These are phyloP conservation scores for Ornithoptera priamus DNA, from an alignment of 2,888 invertebrate genomes.

Conservation along the genomic window DNA sequence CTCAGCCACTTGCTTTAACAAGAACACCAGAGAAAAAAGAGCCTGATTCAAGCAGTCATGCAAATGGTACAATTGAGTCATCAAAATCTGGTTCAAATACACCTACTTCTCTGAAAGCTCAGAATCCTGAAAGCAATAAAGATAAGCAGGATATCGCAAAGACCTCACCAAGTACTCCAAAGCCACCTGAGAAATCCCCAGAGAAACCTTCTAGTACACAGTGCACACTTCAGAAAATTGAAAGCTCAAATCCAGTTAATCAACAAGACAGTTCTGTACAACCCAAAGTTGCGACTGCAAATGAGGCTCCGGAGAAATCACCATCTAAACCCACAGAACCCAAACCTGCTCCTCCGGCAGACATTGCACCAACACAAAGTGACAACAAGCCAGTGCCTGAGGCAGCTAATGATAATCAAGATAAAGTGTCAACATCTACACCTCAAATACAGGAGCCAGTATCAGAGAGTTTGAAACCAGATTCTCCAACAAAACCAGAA, in stretches of 20 bases:
- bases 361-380: constrained; percentile 66
- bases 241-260: constrained; percentile 47
- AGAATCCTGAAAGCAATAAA: constrained; percentile 64
- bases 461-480: constrained; percentile 52
- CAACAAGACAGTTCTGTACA: constrained; percentile 54
- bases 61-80: constrained; percentile 71
- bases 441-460: constrained; percentile 48
- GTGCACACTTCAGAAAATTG: constrained; percentile 62
- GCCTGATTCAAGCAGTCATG: constrained; percentile 61
- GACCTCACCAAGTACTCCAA: constrained; percentile 71
- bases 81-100: constrained; percentile 61
- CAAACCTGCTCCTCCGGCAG: constrained; percentile 62
- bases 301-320: constrained; percentile 64
- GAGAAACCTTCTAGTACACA: constrained; percentile 46
- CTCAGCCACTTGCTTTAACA: constrained; percentile 69
- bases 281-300: constrained; percentile 65
- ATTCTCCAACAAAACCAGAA: constrained; percentile 50
- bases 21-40: constrained; percentile 73
- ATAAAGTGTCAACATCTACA: constrained; percentile 52
- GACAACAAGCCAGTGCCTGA: constrained; percentile 67
- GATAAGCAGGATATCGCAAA: constrained; percentile 71
- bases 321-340: constrained; percentile 65
- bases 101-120: constrained; percentile 58
- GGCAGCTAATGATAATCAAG: constrained; percentile 62
- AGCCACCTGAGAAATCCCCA: constrained; percentile 62